Conservation (phyloP, 2,113 vertebrate species). For the Heloderma charlesbogerti region DNA sequence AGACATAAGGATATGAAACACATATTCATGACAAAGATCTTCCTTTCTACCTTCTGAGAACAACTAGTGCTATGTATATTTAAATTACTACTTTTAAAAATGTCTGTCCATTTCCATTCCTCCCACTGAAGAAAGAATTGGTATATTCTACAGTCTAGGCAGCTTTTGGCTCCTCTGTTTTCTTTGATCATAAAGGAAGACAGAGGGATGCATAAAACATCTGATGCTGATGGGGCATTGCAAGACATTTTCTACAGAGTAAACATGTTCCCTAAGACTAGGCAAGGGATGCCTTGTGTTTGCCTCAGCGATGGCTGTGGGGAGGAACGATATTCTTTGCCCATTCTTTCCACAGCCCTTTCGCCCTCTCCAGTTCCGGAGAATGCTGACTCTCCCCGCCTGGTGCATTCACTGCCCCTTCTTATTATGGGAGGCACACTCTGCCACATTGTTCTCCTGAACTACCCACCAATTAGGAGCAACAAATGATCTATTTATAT, state of each 20-base stretch:
- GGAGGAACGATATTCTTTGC: not conserved
- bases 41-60: not conserved
- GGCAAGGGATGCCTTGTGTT: constrained; percentile 15
- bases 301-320: not conserved
- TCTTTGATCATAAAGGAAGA: not conserved
- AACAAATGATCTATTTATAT: not conserved
- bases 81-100: not conserved
- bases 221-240: not conserved
- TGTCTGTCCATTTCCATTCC: not conserved
- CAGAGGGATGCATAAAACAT: not conserved
- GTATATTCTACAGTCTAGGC: not conserved
- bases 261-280: constrained; percentile 13
- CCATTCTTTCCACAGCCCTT: not conserved
- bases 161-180: not conserved
- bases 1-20: not conserved
- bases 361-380: not conserved
- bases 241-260: not conserved
- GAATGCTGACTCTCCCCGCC: not conserved
- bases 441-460: not conserved
- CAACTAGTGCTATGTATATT: not conserved
- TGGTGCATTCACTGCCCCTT: not conserved
- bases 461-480: not conserved
- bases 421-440: not conserved
- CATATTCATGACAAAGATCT: not conserved
- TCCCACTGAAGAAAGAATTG: not conserved